Percentiles rank a stretch among this genome's conserved stretches.
Evolutionary conservation across 2,113 vertebrate genomes (phyloP).

Genomic region (Notarius lentiginosus): DNA sequence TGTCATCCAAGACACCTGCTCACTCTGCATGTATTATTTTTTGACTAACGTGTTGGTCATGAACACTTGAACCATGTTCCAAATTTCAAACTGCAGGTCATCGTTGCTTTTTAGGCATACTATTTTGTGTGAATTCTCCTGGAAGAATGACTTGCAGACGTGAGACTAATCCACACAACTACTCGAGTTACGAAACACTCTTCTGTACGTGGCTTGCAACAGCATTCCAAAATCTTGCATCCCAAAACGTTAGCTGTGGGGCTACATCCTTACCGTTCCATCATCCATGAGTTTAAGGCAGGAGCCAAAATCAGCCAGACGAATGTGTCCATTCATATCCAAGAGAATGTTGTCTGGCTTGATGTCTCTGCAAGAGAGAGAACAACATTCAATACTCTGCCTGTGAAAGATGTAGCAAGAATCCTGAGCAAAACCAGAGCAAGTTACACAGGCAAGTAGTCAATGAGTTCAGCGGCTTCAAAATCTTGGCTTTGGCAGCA

Average conservation of each 20-base stretch:
- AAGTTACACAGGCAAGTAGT: background rate
- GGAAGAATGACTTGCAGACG: too few relatives aligned
- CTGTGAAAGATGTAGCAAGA: background rate
- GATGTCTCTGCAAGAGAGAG: constrained; percentile 82
- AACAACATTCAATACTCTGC: background rate
- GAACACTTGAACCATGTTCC: background rate
- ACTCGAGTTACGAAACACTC: background rate
- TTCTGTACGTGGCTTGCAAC: background rate
- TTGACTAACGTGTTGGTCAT: background rate
- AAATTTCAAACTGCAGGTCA: background rate
- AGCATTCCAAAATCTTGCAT: background rate
- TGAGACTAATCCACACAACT: background rate
- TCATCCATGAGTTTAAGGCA: constrained; percentile 98
- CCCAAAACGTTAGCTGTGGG: background rate
- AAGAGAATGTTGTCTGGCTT: constrained; percentile 97
- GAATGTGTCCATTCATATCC: constrained; percentile 98
- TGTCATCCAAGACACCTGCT: background rate
- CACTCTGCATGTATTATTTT: background rate
- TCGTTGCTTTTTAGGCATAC: background rate
- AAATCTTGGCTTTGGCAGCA: background rate
- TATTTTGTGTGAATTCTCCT: background rate
- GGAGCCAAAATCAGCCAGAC: constrained; percentile 97
- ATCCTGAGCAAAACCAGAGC: constrained; percentile 26
- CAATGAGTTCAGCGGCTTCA: background rate
- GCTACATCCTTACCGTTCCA: constrained; percentile 83